These are phyloP conservation scores for Meles meles DNA, from an alignment of 2,113 vertebrate genomes.

Conservation along the genomic window DNA sequence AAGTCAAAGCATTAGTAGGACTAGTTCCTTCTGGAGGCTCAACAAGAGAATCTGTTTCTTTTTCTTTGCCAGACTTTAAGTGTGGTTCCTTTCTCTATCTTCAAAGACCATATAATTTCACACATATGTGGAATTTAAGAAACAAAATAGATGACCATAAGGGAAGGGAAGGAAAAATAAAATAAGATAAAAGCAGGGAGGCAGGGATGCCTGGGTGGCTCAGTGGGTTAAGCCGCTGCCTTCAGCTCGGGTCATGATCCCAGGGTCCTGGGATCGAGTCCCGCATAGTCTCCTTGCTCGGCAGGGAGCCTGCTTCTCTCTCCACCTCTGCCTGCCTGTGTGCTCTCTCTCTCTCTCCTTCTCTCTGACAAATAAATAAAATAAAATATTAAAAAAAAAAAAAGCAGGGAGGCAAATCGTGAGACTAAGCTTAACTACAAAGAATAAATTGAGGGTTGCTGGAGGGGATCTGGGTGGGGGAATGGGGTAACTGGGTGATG, in stretches of 20 bases:
- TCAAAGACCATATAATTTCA: neutral
- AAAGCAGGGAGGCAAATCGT: neutral
- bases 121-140: neutral
- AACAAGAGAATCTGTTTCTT: neutral
- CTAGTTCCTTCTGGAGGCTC: neutral
- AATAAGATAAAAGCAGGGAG: neutral
- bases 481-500: neutral
- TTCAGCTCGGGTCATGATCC: no score
- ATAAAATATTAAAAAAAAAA: no score
- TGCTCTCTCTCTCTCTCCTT: no score
- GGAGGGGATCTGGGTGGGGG: neutral
- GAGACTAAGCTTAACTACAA: neutral
- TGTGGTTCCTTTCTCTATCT: neutral
- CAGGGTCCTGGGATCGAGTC: no score
- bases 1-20: neutral
- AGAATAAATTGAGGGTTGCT: neutral
- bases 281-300: no score
- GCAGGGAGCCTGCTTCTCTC: no score
- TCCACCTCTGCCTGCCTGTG: no score
- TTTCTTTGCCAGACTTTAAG: neutral
- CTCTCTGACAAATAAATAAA: no score
- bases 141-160: neutral
- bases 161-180: neutral
- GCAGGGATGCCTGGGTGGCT: no score
- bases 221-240: no score